Percentiles rank a stretch among this genome's conserved stretches.
These are phyloP conservation scores for Drosophila watanabei DNA, from an alignment of 1,140 invertebrate species.

Conservation along the genomic window DNA sequence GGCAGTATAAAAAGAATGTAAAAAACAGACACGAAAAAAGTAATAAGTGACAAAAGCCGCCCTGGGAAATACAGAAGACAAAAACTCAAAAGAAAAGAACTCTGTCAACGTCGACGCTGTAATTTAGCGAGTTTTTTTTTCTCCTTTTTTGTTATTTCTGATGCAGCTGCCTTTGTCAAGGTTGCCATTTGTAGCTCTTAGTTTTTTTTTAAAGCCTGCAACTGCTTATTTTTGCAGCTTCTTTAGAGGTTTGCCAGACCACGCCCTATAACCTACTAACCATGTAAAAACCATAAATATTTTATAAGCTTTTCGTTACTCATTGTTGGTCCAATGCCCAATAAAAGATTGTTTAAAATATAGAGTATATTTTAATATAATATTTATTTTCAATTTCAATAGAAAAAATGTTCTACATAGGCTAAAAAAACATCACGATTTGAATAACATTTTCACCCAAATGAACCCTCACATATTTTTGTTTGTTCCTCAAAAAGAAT, in stretches of 20 bases:
- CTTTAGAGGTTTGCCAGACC: not conserved
- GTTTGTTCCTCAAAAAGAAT: not conserved
- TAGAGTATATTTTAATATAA: not conserved
- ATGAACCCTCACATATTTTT: not conserved
- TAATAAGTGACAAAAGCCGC: slow-evolving; percentile 50
- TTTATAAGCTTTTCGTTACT: not conserved
- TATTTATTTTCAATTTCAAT: not conserved
- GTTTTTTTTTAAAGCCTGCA: slow-evolving; percentile 22
- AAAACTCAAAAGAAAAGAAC: slow-evolving; percentile 31
- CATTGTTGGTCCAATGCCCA: no score
- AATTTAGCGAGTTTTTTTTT: slow-evolving; percentile 33
- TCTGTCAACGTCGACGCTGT: slow-evolving; percentile 47
- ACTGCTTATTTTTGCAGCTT: slow-evolving; percentile 8
- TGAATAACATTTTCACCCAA: not conserved
- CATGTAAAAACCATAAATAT: not conserved
- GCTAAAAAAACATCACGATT: not conserved
- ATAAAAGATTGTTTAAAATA: not conserved
- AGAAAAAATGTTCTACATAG: no score
- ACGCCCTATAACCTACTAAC: slow-evolving; percentile 4
- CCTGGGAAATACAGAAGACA: slow-evolving; percentile 41
- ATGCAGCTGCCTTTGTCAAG: slow-evolving; percentile 43
- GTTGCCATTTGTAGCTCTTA: slow-evolving; percentile 35
- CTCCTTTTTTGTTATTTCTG: slow-evolving; percentile 19
- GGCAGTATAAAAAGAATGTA: slow-evolving; percentile 26
- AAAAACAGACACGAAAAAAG: slow-evolving; percentile 34